A percentile compares a stretch with the other conserved stretches of the same genome.
Evolutionary conservation across 2,113 vertebrate species (phyloP).

Genomic region (Corydoras maculifer): DNA sequence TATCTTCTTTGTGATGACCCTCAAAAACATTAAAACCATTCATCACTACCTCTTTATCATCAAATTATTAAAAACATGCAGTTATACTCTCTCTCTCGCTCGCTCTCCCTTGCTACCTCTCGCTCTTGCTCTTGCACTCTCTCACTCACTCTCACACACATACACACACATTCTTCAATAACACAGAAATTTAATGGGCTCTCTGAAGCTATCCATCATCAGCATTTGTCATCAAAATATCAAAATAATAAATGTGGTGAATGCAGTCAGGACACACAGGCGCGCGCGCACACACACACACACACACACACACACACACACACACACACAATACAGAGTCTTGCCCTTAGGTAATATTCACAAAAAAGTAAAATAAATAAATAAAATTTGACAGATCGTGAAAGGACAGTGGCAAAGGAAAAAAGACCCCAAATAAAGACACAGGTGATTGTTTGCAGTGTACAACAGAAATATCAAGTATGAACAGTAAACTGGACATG

Average conservation of each 20-base stretch:
- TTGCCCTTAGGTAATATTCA: slow-evolving; percentile 30
- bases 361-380: slow-evolving; percentile 30
- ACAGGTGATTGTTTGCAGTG: background rate
- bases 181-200: slow-evolving; percentile 47
- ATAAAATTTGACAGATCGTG: slow-evolving; percentile 41
- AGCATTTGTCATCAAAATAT: slow-evolving; percentile 64
- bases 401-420: slow-evolving; percentile 44
- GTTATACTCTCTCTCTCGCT: slow-evolving; percentile 3
- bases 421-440: slow-evolving; percentile 28
- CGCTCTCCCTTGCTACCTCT: too few relatives aligned
- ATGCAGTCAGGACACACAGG: slow-evolving; percentile 23
- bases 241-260: slow-evolving; percentile 38
- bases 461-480: background rate
- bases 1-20: slow-evolving; percentile 46
- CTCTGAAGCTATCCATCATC: slow-evolving; percentile 66
- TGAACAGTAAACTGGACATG: too few relatives aligned
- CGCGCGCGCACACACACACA: slow-evolving; percentile 17
- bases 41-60: slow-evolving; percentile 63
- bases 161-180: slow-evolving; percentile 42
- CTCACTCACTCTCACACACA: slow-evolving; percentile 37
- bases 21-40: slow-evolving; percentile 61
- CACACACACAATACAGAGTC: slow-evolving; percentile 6
- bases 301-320: slow-evolving; percentile 20
- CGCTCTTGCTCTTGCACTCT: slow-evolving; percentile 15
- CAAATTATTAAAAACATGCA: slow-evolving; percentile 44